Percentiles rank a stretch among this genome's conserved stretches.
These are phyloP conservation scores for Zoanthus solanderi DNA, from an alignment of 92 coral and sea anemone species.

Conservation along the genomic window DNA sequence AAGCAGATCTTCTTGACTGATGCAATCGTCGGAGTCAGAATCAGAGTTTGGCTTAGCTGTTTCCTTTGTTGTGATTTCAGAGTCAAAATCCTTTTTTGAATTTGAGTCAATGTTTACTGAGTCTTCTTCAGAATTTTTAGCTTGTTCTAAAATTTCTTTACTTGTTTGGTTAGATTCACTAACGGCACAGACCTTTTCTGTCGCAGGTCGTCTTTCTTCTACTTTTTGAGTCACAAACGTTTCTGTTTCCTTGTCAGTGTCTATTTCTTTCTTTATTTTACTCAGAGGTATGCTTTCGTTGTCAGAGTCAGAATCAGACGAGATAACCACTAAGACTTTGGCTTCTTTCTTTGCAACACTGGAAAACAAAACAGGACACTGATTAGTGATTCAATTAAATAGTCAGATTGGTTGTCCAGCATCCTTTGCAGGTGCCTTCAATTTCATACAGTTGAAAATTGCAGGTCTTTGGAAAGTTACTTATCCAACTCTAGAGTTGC, in stretches of 20 bases:
- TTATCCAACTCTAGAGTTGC: too few species aligned
- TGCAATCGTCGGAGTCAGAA: slow-evolving; percentile 90
- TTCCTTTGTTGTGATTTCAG: neutral
- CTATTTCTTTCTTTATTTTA: slow-evolving; percentile 33
- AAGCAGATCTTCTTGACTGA: slow-evolving; percentile 93
- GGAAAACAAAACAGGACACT: neutral
- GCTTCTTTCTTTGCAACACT: slow-evolving; percentile 36
- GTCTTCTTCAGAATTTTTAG: neutral
- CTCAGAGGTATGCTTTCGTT: slow-evolving; percentile 18
- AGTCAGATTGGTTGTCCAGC: too few species aligned
- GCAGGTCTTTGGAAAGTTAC: too few species aligned
- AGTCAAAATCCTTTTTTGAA: neutral
- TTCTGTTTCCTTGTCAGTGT: slow-evolving; percentile 34
- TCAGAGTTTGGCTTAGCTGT: slow-evolving; percentile 32
- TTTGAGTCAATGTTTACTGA: neutral
- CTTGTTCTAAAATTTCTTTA: neutral
- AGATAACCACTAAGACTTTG: slow-evolving; percentile 33
- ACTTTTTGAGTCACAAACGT: neutral
- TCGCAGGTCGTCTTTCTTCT: neutral
- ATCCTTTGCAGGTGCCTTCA: too few species aligned
- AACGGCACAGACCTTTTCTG: neutral
- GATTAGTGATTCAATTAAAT: neutral
- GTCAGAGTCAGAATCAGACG: slow-evolving; percentile 46
- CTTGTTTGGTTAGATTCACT: neutral
- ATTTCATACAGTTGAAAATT: too few species aligned